Evolutionary conservation across 2,888 invertebrate species (phyloP).

Genomic region (Troides aeacus): DNA sequence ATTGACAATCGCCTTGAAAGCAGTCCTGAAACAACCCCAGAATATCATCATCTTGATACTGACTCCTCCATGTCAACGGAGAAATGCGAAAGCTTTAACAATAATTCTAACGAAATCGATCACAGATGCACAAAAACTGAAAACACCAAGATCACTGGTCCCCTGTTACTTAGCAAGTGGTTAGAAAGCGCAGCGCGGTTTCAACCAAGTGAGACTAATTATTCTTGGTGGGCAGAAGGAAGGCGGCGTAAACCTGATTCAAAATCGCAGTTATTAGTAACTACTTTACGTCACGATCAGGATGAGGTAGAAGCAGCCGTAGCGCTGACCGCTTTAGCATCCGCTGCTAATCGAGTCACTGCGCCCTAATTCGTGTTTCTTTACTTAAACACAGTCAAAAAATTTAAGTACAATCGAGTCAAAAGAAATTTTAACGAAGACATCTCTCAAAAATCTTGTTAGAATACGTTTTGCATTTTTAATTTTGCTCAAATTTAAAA

Average conservation of each 20-base stretch:
- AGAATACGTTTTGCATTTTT: constrained; percentile 17
- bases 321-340: constrained; percentile 84
- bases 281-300: constrained; percentile 77
- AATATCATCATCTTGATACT: constrained; percentile 56
- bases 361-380: constrained; percentile 43
- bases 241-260: constrained; percentile 56
- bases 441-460: neutral
- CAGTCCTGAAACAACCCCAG: constrained; percentile 52
- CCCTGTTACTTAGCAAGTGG: constrained; percentile 86
- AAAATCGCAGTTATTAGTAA: constrained; percentile 49
- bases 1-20: constrained; percentile 49
- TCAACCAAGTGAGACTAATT: constrained; percentile 85
- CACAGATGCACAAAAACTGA: constrained; percentile 42
- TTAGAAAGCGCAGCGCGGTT: constrained; percentile 87
- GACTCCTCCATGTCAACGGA: constrained; percentile 55
- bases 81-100: constrained; percentile 58
- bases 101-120: constrained; percentile 57
- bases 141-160: constrained; percentile 61
- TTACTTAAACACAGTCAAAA: neutral
- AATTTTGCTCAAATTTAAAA: constrained; percentile 27
- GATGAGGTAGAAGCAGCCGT: constrained; percentile 89
- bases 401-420: neutral
- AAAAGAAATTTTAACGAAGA: neutral
- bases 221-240: constrained; percentile 82
- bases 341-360: constrained; percentile 58